Evolutionary conservation across 2,797 vertebrate species (phyloP), one percentile per base, ranked within the genome.

Genomic region (Cyprinella venusta): DNA sequence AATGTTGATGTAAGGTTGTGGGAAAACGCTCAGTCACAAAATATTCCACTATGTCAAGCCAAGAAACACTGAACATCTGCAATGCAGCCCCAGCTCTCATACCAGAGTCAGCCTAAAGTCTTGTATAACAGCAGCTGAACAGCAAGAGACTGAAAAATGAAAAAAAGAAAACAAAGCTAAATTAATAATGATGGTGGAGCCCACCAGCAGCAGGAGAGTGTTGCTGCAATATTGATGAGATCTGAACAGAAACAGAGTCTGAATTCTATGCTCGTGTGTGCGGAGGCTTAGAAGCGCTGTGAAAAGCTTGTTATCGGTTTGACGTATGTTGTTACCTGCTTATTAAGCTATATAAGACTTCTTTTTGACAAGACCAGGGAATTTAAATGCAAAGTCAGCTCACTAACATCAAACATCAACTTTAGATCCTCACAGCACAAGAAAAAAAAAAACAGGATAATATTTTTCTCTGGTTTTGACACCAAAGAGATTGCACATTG

Each of bases 211-310:
- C 74, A 87, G 78, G 83, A 90, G 83, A 85, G 87, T 82, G 76
- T 87, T 85, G 77, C 81, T 94, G 90, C 92, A 94, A 93, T 93
- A 93, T 95, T 94, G 91, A 95, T 94, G 92, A 93, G 90, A 78
- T 84, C 90, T 90, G 88, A 87, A 89, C 86, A 88, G 89, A 59
- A 86, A 63, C 86, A 77, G 12, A 64, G 90, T 87, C 87, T 93
- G 92, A 93, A 87, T 87, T 86, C 84, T 81, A 72, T 77, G 26
- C 63, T 77, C 36, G 70, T 87, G 69, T 83, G 40, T 45, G 21
- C n/a, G 3, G 56, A 56, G 52, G 52, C 59, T 84, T 71, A 84
- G 74, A 79, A 78, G 50, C 40, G 15, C 50, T 40, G 21, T 33
- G 63, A 81, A 86, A 52, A 79, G 64, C 75, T 85, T 70, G 74